Conservation (phyloP, 2,888 invertebrate species). For the Hoplodrina blanda region DNA sequence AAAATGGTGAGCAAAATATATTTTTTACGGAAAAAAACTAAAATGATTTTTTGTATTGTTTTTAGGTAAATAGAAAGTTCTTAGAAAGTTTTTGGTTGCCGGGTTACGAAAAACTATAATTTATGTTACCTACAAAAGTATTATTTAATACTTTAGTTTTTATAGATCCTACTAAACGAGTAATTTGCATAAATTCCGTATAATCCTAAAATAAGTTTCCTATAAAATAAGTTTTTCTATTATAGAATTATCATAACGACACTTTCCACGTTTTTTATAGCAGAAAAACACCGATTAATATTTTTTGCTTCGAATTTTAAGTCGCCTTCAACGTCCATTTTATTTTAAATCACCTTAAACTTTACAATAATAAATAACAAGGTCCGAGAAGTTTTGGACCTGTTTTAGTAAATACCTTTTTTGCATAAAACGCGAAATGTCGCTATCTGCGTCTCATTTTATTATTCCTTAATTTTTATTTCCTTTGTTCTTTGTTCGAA, state of each 20-base stretch:
- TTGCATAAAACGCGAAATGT: conserved; percentile 50
- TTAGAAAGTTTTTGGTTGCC: conserved; percentile 52
- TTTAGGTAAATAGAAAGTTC: conserved; percentile 60
- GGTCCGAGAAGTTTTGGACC: conserved; percentile 49
- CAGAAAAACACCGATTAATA: conserved; percentile 31
- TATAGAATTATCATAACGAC: conserved; percentile 1
- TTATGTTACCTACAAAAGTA: not conserved
- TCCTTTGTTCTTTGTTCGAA: not conserved
- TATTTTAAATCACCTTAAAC: conserved; percentile 57
- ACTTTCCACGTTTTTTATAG: conserved; percentile 31
- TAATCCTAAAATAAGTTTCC: conserved; percentile 6
- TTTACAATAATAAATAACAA: conserved; percentile 53
- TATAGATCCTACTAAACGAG: conserved; percentile 8
- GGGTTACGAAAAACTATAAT: conserved; percentile 16
- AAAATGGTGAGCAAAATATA: conserved; percentile 80
- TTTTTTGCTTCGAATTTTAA: conserved; percentile 32
- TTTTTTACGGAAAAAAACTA: not conserved
- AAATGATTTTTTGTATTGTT: conserved; percentile 3
- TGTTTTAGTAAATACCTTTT: conserved; percentile 48
- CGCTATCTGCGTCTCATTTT: conserved; percentile 30
- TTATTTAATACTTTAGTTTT: conserved; percentile 11
- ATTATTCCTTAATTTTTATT: conserved; percentile 2
- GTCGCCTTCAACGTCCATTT: conserved; percentile 34
- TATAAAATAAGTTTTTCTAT: conserved; percentile 16
- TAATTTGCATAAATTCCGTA: conserved; percentile 38